Base-by-base conservation (phyloP, 2,888 invertebrate species). In the Rhyacophila evoluta region DNA sequence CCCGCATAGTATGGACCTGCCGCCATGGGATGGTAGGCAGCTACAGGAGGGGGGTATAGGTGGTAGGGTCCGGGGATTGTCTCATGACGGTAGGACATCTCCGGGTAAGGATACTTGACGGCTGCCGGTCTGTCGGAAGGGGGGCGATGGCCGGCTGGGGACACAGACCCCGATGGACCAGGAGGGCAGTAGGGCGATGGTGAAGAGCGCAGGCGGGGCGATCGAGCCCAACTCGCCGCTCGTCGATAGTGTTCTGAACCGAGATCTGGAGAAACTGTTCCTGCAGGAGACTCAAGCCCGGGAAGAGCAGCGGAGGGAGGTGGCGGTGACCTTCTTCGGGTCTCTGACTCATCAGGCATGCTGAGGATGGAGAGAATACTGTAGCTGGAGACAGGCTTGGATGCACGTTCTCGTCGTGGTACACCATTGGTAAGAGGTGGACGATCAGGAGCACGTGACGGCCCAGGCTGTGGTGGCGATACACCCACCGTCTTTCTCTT, bases 311-410 rank as follows among this genome's bases (percentile, higher is more conserved):
- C 87, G 86, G 76, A 84, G 84, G 84, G 87, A 82, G 87, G 87
- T 75, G 88, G 88, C 55, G 85, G 86, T 85, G 88, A 25, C 87
- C 91, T 83, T 88, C 88, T 84, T 85, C 55, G 15, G 19, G 55
- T 10, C 10, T 55, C 55, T 2, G 55, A 19, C 19, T 88, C 89
- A 83, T 89, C 89, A 38, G 91, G 86, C 92, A 93, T 93, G 80
- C 94, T 94, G 84, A 96, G 89, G 85, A 96, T 90, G 82, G 95
- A 95, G 85, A 95, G 95, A 86, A 96, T 96, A 89, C 95, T 95
- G 88, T 95, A 95, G 86, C 94, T 95, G 87, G 94, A 93, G 83
- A 92, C 91, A 84, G 91, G 88, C 83, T 88, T 88, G 75, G 87
- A 84, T 36, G 86, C 85, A 77, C 87, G 84, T 78, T 85, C 81